phyloP scores from a whole-genome alignment of 30 jellyfish, hydroid and myxozoan genomes.

The Turritopsis rubra region DNA sequence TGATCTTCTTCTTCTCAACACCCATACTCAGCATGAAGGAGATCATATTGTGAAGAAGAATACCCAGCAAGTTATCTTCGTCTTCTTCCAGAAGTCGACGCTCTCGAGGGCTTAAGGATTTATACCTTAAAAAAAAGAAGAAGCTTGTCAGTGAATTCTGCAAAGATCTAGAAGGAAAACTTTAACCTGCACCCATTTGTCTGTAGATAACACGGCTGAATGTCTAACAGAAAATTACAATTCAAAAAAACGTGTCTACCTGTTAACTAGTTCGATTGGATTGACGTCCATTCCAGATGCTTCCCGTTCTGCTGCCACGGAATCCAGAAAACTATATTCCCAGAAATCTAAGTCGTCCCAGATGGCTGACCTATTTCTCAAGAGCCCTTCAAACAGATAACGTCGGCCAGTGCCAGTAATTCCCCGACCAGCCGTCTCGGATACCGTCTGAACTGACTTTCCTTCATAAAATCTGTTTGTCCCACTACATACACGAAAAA shows the following conservation, averaged over 20 bases:
- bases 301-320: slow-evolving; percentile 91
- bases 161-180: too few relatives aligned
- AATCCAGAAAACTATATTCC: slow-evolving; percentile 76
- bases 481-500: slow-evolving; percentile 27
- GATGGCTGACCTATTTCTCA: slow-evolving; percentile 39
- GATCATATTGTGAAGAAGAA: slow-evolving; percentile 70
- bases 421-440: slow-evolving; percentile 84
- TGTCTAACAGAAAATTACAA: background rate
- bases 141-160: too few relatives aligned
- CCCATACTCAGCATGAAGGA: slow-evolving; percentile 66
- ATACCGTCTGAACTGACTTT: slow-evolving; percentile 36
- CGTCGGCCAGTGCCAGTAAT: slow-evolving; percentile 91
- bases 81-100: slow-evolving; percentile 74
- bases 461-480: slow-evolving; percentile 56
- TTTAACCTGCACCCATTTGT: background rate
- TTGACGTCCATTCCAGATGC: slow-evolving; percentile 83
- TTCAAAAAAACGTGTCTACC: slow-evolving; percentile 22
- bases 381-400: slow-evolving; percentile 70
- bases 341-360: slow-evolving; percentile 91
- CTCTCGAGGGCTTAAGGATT: slow-evolving; percentile 51
- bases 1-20: slow-evolving; percentile 53
- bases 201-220: background rate
- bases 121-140: slow-evolving; percentile 41
- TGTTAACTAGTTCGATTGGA: slow-evolving; percentile 58
- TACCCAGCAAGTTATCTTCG: slow-evolving; percentile 64